phyloP scores from a whole-genome alignment of 2,888 invertebrate genomes.

The Eupithecia dodoneata region DNA sequence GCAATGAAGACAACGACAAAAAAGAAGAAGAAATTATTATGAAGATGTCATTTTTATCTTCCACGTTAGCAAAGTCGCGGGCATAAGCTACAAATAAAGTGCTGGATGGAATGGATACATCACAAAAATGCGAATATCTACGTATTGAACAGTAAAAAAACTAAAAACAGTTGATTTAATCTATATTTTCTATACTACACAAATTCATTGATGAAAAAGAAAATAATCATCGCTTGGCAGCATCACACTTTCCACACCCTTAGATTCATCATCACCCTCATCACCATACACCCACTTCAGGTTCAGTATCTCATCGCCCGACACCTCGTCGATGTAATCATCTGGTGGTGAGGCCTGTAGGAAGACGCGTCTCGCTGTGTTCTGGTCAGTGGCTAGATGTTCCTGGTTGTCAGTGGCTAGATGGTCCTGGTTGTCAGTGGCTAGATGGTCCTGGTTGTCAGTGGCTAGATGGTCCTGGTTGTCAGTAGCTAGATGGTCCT shows the following conservation, averaged over 20 bases:
- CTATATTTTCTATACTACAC: not conserved
- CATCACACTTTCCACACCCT: slow-evolving; percentile 1
- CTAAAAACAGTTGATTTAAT: not conserved
- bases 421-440: not conserved
- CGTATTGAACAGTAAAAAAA: not conserved
- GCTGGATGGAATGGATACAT: not conserved
- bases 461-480: not conserved
- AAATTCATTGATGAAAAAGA: not conserved
- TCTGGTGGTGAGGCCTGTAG: not conserved
- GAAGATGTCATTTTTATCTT: not conserved
- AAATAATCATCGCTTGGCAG: slow-evolving; percentile 9
- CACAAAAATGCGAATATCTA: not conserved
- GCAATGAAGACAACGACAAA: no score
- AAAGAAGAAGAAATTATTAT: not conserved
- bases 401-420: not conserved
- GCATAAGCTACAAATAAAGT: not conserved
- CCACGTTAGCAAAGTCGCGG: not conserved
- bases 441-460: no score
- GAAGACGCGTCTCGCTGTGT: not conserved
- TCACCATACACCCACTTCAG: slow-evolving; percentile 26
- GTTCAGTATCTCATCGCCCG: slow-evolving; percentile 37
- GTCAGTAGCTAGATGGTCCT: no score
- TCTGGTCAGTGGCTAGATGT: not conserved
- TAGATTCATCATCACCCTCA: slow-evolving; percentile 11
- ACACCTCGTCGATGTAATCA: slow-evolving; percentile 18